Base-by-base conservation (phyloP, 2,797 vertebrate genomes). In the Manis javanica region DNA sequence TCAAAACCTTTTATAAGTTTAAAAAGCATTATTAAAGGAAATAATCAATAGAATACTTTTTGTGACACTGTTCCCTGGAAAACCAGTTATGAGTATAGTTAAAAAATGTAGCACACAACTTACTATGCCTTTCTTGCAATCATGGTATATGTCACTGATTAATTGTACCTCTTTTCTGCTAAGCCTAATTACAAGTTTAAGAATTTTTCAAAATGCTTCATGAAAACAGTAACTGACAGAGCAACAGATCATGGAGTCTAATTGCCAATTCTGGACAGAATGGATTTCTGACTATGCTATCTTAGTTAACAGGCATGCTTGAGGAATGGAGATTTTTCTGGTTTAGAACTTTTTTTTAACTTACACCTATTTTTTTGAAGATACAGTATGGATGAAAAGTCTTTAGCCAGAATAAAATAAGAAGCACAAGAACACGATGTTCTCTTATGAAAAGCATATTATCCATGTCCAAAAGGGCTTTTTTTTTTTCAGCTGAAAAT, bases 381-480 rank as follows among this genome's bases (percentile, higher is more conserved):
- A 86, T 86, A 68, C 16, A 82, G 53, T 37, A 61, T 61, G 34
- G 51, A 31, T 74, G 34, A 95, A 93, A 90, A n/a, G 19, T 66
- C 34, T 82, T 96, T 46, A 92, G 49, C 34, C 79, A 89, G 34
- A 94, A 81, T 68, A 94, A 61, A 89, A 85, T 71, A 91, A 87
- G 59, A 77, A 87, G 26, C 55, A 46, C 5, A 39, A 87, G 29
- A 83, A 8, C 34, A 77, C 31, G 15, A 86, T 29, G 8, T 59
- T 87, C 42, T 91, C 42, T 94, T 77, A 79, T 10, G 39, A 87
- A 68, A 82, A 87, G 57, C 12, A 66, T 78, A 88, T 49, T 87
- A 51, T 66, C 49, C 24, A 91, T 49, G 49, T 72, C 7, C 68
- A 81, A 37, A 78, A 11, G 23, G 55, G 39, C 11, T n/a, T n/a